phyloP scores from a whole-genome alignment of 2,797 vertebrate genomes.

The Acridotheres tristis region DNA sequence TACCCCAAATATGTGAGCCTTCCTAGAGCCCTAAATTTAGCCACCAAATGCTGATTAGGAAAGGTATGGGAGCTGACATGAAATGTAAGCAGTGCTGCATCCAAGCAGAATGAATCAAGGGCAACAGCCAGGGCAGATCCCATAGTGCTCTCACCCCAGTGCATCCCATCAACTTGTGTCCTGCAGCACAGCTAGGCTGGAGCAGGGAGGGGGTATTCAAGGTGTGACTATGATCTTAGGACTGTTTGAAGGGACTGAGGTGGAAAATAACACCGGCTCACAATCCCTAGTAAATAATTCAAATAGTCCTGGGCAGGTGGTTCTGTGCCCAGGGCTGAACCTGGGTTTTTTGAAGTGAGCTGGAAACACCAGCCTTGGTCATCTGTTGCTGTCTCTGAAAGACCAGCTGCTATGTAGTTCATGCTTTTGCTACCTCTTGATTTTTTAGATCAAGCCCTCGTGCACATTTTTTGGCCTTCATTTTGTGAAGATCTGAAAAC shows the following conservation, averaged over 20 bases:
- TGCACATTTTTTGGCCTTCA: not conserved
- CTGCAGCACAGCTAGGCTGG: not conserved
- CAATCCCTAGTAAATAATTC: not conserved
- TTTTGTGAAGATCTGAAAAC: not conserved
- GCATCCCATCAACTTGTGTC: not conserved
- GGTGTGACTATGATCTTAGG: not conserved
- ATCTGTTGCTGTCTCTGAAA: not conserved
- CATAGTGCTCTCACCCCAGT: not conserved
- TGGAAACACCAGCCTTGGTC: not conserved
- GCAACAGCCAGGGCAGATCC: not conserved
- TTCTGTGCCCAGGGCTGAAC: not conserved
- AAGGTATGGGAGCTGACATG: not conserved
- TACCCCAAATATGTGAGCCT: not conserved
- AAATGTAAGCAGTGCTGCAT: not conserved
- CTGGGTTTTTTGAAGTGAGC: not conserved
- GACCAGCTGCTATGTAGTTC: not conserved
- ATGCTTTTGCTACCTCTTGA: not conserved
- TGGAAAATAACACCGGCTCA: not conserved
- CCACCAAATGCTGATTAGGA: not conserved
- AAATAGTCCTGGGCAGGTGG: not conserved
- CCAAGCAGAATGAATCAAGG: fast-evolving
- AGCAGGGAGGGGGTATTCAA: not conserved
- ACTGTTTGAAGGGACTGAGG: not conserved
- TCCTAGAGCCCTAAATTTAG: not conserved
- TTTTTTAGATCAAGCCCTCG: not conserved